Conservation (phyloP, 2,888 invertebrate species). For the Agonopterix subpropinquella region DNA sequence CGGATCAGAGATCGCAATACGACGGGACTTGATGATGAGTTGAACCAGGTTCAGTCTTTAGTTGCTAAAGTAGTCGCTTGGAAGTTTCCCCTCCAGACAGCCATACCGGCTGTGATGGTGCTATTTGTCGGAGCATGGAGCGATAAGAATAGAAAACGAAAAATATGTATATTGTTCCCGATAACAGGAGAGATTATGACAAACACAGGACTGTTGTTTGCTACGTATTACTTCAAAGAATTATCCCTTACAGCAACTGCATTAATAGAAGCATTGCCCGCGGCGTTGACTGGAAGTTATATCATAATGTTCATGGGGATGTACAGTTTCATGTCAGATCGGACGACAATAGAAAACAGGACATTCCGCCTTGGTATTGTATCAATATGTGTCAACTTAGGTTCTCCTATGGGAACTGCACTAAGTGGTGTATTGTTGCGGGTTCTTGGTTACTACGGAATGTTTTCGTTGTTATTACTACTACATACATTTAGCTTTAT, state of each 20-base stretch:
- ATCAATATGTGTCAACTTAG: slow-evolving; percentile 70
- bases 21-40: slow-evolving; percentile 54
- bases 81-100: slow-evolving; percentile 77
- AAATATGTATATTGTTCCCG: slow-evolving; percentile 75
- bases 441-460: slow-evolving; percentile 61
- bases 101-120: slow-evolving; percentile 73
- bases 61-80: slow-evolving; percentile 73
- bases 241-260: slow-evolving; percentile 68
- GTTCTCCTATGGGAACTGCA: slow-evolving; percentile 69
- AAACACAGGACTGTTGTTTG: slow-evolving; percentile 69
- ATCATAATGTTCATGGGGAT: slow-evolving; percentile 77
- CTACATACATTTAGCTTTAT: slow-evolving; percentile 47
- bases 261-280: slow-evolving; percentile 73
- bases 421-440: slow-evolving; percentile 69
- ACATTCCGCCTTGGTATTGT: slow-evolving; percentile 79
- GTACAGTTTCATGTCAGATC: slow-evolving; percentile 78
- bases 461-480: slow-evolving; percentile 51
- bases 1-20: slow-evolving; percentile 57
- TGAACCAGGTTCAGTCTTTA: slow-evolving; percentile 60
- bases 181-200: slow-evolving; percentile 73
- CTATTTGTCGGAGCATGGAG: slow-evolving; percentile 79
- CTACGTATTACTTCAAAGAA: slow-evolving; percentile 73
- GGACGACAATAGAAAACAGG: slow-evolving; percentile 74
- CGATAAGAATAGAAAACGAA: slow-evolving; percentile 74
- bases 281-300: slow-evolving; percentile 77